phyloP scores from a whole-genome alignment of 2,888 invertebrate species.

The Drosophila nr. fundita region DNA sequence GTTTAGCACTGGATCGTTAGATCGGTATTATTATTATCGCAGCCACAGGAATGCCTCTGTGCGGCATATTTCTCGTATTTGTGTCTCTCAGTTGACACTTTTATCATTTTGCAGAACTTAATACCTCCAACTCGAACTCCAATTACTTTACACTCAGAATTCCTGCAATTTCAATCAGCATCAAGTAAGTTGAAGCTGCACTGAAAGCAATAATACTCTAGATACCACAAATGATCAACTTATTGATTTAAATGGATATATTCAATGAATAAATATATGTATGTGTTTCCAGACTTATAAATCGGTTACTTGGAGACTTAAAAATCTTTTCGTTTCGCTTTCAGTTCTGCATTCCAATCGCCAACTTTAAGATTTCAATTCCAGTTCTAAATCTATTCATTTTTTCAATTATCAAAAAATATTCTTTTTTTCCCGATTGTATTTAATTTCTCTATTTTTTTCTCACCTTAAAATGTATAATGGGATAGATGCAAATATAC shows the following conservation, averaged over 20 bases:
- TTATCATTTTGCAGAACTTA: constrained; percentile 48
- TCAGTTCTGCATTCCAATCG: too few species aligned
- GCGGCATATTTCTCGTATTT: constrained; percentile 39
- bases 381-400: too few species aligned
- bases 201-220: background rate
- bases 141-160: constrained; percentile 29
- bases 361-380: too few species aligned
- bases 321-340: too few species aligned
- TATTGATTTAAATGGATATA: background rate
- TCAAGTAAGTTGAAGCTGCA: background rate
- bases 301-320: too few species aligned
- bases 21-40: constrained; percentile 48
- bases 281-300: background rate
- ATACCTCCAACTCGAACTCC: constrained; percentile 41
- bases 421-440: background rate
- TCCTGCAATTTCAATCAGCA: constrained; percentile 54
- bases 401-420: background rate
- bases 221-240: background rate
- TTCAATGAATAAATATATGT: too few species aligned
- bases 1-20: constrained; percentile 63
- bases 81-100: constrained; percentile 1
- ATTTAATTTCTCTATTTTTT: background rate
- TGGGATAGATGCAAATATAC: background rate
- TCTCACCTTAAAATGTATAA: too few species aligned
- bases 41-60: constrained; percentile 72